These are phyloP conservation scores for human (Homo sapiens) DNA, from an alignment of 2,113 vertebrate species.

Conservation along the genomic window DNA sequence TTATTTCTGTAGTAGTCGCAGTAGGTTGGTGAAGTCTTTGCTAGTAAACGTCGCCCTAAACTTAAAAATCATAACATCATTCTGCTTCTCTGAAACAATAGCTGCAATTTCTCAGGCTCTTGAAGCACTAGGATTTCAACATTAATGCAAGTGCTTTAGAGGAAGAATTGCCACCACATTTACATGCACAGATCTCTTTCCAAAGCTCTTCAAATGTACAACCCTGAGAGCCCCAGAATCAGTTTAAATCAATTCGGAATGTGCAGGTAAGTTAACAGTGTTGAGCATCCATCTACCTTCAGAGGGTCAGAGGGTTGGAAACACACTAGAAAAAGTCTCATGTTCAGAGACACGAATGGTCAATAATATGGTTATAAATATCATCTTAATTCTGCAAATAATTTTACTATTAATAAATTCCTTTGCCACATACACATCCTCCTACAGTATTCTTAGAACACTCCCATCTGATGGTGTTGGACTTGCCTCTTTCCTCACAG, in stretches of 20 bases:
- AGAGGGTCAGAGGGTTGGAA: neutral
- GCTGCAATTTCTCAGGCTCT: neutral
- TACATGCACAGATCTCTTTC: neutral
- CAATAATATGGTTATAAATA: neutral
- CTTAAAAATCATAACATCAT: neutral
- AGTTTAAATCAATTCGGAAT: too few relatives aligned
- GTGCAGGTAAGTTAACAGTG: neutral
- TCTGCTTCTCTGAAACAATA: neutral
- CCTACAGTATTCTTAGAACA: neutral
- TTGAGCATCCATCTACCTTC: neutral
- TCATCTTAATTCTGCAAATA: neutral
- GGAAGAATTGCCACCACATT: neutral
- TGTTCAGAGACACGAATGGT: neutral
- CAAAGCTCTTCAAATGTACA: neutral
- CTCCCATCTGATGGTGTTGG: too few relatives aligned
- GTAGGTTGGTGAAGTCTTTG: too few relatives aligned
- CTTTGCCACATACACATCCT: neutral
- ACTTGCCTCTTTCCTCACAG: neutral
- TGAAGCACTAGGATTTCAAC: neutral
- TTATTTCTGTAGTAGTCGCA: rapidly evolving
- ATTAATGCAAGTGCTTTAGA: neutral
- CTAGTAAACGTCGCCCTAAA: neutral
- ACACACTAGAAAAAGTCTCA: neutral
- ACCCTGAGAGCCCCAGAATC: neutral
- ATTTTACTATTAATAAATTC: neutral